These are phyloP conservation scores for Heteronetta atricapilla DNA, from an alignment of 2,113 vertebrate species.

Conservation along the genomic window DNA sequence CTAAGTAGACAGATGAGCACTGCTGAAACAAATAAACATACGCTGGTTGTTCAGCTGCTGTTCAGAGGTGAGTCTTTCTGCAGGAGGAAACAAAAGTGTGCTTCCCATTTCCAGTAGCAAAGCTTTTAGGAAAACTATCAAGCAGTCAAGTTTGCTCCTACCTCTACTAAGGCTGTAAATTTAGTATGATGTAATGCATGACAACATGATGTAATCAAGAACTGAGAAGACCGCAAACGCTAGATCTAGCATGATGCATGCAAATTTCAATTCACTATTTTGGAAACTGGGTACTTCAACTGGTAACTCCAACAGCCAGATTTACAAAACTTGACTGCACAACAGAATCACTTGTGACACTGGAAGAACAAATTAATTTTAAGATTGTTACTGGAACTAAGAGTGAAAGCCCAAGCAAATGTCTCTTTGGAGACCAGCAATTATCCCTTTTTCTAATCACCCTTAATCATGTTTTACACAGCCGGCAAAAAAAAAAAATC, in stretches of 20 bases:
- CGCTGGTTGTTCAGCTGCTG: not conserved
- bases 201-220: not conserved
- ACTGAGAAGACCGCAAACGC: rapidly evolving
- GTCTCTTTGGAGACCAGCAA: not conserved
- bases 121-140: not conserved
- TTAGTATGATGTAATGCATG: not conserved
- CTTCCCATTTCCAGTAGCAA: not conserved
- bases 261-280: not conserved
- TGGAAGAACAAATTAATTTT: not conserved
- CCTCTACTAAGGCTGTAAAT: not conserved
- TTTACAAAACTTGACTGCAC: not conserved
- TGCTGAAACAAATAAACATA: not conserved
- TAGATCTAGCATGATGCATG: rapidly evolving
- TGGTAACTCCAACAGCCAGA: not conserved
- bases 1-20: not conserved
- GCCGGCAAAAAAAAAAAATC: not conserved
- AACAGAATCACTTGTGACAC: not conserved
- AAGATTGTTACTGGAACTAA: not conserved
- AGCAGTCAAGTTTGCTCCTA: not conserved
- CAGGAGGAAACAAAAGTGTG: rapidly evolving
- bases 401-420: not conserved
- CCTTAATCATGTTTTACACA: not conserved
- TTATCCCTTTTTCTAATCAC: not conserved
- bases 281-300: not conserved
- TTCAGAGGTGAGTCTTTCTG: not conserved